Evolutionary conservation across 2,797 vertebrate genomes (phyloP).

Genomic region (Poecile montanus): DNA sequence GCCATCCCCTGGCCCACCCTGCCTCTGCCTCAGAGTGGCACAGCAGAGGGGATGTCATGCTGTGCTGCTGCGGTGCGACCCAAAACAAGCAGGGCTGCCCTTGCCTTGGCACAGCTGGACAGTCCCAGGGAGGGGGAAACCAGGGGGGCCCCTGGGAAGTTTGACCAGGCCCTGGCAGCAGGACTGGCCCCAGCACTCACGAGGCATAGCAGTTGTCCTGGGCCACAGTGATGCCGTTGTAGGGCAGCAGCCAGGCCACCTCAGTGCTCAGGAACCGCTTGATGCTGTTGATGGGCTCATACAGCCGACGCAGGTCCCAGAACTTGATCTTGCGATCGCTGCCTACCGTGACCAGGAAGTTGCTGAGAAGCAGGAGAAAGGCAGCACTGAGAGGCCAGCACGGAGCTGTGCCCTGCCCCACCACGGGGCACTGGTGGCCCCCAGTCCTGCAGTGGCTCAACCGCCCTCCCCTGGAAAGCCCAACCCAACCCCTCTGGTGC

Average conservation of each 20-base stretch:
- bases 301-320: slow-evolving; percentile 88
- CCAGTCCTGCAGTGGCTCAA: fast-evolving
- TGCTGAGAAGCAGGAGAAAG: slow-evolving; percentile 71
- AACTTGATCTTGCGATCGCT: slow-evolving; percentile 91
- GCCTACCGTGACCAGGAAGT: slow-evolving; percentile 88
- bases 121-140: background rate
- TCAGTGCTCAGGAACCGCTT: slow-evolving; percentile 90
- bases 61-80: fast-evolving
- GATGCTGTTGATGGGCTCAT: slow-evolving; percentile 82
- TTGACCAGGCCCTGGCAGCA: fast-evolving
- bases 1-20: background rate
- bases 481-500: fast-evolving
- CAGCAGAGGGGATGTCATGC: fast-evolving
- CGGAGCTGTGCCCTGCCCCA: fast-evolving
- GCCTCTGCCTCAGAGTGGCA: background rate
- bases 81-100: background rate
- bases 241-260: slow-evolving; percentile 87
- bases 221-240: slow-evolving; percentile 83
- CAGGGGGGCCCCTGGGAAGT: background rate
- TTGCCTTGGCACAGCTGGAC: fast-evolving
- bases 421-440: fast-evolving
- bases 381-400: background rate
- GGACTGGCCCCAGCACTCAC: slow-evolving; percentile 75
- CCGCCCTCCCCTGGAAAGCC: background rate
- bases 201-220: slow-evolving; percentile 88